Conservation (phyloP, 2,888 invertebrate species). For the Lasioglossum pauxillum region DNA sequence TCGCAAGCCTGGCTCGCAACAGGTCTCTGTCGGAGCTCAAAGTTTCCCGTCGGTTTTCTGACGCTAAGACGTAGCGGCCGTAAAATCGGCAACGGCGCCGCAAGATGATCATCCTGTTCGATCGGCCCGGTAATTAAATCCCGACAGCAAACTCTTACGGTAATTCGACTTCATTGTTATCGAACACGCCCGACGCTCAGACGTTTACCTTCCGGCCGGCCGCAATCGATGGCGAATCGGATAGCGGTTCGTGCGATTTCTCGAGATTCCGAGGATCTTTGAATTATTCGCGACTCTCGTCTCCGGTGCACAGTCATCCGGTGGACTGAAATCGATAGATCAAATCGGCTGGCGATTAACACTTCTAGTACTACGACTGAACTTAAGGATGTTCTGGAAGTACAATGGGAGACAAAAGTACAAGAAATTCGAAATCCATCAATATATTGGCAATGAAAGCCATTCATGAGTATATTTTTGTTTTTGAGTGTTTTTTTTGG, state of each 20-base stretch:
- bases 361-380: too few relatives aligned
- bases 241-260: background rate
- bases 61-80: constrained; percentile 21
- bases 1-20: constrained; percentile 56
- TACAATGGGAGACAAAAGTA: too few relatives aligned
- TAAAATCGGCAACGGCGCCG: constrained; percentile 50
- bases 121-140: constrained; percentile 58
- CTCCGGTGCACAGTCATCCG: background rate
- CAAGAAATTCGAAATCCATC: too few relatives aligned
- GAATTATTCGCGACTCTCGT: background rate
- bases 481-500: too few relatives aligned
- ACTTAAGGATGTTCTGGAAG: too few relatives aligned
- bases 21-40: constrained; percentile 60
- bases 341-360: too few relatives aligned
- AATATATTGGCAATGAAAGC: too few relatives aligned
- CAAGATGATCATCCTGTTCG: constrained; percentile 55
- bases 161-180: constrained; percentile 18
- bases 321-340: too few relatives aligned
- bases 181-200: background rate
- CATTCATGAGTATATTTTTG: too few relatives aligned
- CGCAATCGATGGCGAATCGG: background rate
- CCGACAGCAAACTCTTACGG: constrained; percentile 30
- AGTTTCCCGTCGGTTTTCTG: constrained; percentile 57
- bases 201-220: background rate
- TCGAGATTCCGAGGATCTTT: background rate